Conservation (phyloP, 2,888 invertebrate species). For the Caprella mutica region DNA sequence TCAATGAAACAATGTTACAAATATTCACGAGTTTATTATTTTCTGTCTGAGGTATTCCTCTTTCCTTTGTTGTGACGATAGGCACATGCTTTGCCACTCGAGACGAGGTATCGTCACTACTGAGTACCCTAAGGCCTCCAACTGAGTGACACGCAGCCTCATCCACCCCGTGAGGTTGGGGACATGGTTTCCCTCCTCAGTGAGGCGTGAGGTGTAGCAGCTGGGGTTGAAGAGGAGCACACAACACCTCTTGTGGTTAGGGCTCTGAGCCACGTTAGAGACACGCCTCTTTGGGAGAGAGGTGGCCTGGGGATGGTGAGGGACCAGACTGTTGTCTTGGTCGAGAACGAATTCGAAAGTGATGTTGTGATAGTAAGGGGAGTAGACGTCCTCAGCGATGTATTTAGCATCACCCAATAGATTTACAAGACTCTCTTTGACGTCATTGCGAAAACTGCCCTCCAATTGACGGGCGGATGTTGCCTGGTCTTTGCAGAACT, state of each 20-base stretch:
- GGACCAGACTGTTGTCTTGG: too few relatives aligned
- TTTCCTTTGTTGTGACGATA: conserved; percentile 11
- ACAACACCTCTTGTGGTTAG: too few relatives aligned
- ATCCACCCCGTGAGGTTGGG: conserved; percentile 46
- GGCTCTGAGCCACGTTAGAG: too few relatives aligned
- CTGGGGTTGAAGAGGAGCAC: background rate
- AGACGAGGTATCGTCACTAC: conserved; percentile 47
- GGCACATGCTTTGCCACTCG: conserved; percentile 47
- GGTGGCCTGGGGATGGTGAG: too few relatives aligned
- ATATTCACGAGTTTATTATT: too few relatives aligned
- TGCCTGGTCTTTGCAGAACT: conserved; percentile 46
- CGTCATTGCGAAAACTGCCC: too few relatives aligned
- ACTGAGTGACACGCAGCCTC: conserved; percentile 49
- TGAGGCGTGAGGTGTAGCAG: background rate
- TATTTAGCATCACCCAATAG: too few relatives aligned
- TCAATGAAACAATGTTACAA: too few relatives aligned
- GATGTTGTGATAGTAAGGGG: background rate
- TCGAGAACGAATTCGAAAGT: too few relatives aligned
- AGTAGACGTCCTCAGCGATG: too few relatives aligned
- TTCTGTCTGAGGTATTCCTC: conserved; percentile 16
- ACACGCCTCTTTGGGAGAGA: too few relatives aligned
- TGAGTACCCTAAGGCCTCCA: conserved; percentile 53
- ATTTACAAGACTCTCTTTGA: background rate
- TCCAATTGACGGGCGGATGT: too few relatives aligned
- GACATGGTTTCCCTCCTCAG: conserved; percentile 35